These are phyloP conservation scores for Glyphotaelius pellucidus DNA, from an alignment of 2,888 invertebrate genomes.

Conservation along the genomic window DNA sequence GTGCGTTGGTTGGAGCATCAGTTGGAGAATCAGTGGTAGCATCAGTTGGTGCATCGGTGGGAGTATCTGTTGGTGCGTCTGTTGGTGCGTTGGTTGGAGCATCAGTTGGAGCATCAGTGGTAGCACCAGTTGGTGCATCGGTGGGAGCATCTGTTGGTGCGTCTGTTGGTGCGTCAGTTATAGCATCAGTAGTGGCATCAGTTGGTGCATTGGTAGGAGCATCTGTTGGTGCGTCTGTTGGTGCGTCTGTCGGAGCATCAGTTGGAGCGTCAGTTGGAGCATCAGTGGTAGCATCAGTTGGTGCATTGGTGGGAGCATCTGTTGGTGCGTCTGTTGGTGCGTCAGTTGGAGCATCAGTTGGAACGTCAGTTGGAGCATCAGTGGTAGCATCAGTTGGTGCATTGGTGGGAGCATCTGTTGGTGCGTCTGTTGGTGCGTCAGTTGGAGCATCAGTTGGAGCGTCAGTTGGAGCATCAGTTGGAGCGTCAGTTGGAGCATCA, in stretches of 20 bases:
- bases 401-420: conserved; percentile 42
- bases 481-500: conserved; percentile 46
- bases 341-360: conserved; percentile 49
- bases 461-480: conserved; percentile 41
- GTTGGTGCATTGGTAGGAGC: conserved; percentile 39
- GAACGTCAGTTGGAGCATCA: conserved; percentile 23
- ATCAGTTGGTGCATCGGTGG: conserved; percentile 40
- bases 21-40: conserved; percentile 50
- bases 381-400: background rate
- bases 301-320: conserved; percentile 24
- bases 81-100: conserved; percentile 55
- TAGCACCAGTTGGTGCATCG: conserved; percentile 25
- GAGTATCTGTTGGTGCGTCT: conserved; percentile 43
- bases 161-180: conserved; percentile 46
- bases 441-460: conserved; percentile 52
- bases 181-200: conserved; percentile 32
- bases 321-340: conserved; percentile 52
- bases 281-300: conserved; percentile 33
- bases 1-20: conserved; percentile 34
- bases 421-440: conserved; percentile 48
- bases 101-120: conserved; percentile 49
- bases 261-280: conserved; percentile 50
- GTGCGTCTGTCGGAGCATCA: conserved; percentile 52
- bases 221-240: conserved; percentile 24
- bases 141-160: conserved; percentile 45